Percentiles rank a stretch among this genome's conserved stretches.
Evolutionary conservation across 2,888 invertebrate genomes (phyloP).

Genomic region (Zootermopsis nevadensis): DNA sequence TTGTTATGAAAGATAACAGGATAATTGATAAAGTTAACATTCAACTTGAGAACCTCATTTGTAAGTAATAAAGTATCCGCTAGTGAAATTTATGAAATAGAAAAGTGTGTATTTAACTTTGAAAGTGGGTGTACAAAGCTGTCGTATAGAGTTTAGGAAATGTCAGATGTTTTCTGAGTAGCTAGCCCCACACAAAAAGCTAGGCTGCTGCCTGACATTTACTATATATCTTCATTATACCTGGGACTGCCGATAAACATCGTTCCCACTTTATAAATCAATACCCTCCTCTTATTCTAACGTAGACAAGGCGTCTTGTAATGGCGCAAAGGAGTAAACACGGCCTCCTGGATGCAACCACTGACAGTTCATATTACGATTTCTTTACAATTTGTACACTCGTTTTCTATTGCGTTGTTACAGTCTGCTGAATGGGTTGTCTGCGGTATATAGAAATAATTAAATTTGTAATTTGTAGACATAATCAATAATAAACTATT

Average conservation of each 20-base stretch:
- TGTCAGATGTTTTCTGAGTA: background rate
- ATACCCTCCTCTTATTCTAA: background rate
- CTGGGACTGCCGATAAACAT: constrained; percentile 13
- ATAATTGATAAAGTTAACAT: too few relatives aligned
- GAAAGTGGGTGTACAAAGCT: background rate
- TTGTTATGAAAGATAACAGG: too few relatives aligned
- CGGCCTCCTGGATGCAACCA: background rate
- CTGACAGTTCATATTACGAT: background rate
- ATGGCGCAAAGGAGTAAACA: background rate
- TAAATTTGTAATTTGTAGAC: background rate
- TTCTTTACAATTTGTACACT: background rate
- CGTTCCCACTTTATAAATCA: background rate
- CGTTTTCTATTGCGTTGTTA: background rate
- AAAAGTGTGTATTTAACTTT: background rate
- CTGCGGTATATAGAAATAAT: background rate
- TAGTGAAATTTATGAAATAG: background rate
- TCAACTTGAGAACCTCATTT: too few relatives aligned
- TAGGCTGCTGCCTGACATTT: background rate
- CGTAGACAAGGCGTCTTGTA: background rate
- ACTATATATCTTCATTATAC: constrained; percentile 7
- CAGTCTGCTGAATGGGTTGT: background rate
- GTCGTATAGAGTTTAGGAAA: background rate
- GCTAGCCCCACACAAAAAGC: background rate
- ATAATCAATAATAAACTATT: background rate
- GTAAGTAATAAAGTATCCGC: too few relatives aligned